Percentiles rank a stretch among this genome's conserved stretches.
Evolutionary conservation across 1,140 invertebrate species (phyloP).

Genomic region (Campodea augens): DNA sequence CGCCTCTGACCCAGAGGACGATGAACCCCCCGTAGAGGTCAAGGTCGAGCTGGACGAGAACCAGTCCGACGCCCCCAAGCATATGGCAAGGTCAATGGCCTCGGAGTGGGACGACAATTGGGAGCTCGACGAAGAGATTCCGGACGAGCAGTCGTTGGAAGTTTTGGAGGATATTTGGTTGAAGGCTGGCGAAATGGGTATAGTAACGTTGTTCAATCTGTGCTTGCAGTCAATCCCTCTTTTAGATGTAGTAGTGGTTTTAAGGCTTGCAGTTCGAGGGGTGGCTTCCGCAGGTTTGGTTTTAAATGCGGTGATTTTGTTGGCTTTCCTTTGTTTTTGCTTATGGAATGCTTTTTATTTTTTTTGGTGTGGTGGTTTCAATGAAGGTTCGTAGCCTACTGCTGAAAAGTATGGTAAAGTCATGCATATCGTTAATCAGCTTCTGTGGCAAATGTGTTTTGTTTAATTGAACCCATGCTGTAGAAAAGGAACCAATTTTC

Average conservation of each 20-base stretch:
- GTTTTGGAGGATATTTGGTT: slow-evolving; percentile 60
- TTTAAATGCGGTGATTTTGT: neutral
- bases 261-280: neutral
- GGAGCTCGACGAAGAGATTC: slow-evolving; percentile 25
- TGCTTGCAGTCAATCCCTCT: neutral
- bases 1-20: neutral
- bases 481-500: no score
- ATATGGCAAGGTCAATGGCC: slow-evolving; percentile 6
- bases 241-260: neutral
- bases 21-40: neutral
- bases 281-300: neutral
- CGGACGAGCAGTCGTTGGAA: slow-evolving; percentile 51
- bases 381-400: no score
- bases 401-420: no score
- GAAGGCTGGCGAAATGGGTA: slow-evolving; percentile 58
- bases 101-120: slow-evolving; percentile 18
- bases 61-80: neutral
- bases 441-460: no score
- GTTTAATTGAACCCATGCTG: no score
- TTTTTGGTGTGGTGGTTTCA: neutral
- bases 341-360: neutral
- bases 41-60: neutral
- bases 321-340: neutral
- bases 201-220: slow-evolving; percentile 12
- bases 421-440: no score